Evolutionary conservation across 2,113 vertebrate genomes (phyloP).

Genomic region (Caloenas nicobarica): DNA sequence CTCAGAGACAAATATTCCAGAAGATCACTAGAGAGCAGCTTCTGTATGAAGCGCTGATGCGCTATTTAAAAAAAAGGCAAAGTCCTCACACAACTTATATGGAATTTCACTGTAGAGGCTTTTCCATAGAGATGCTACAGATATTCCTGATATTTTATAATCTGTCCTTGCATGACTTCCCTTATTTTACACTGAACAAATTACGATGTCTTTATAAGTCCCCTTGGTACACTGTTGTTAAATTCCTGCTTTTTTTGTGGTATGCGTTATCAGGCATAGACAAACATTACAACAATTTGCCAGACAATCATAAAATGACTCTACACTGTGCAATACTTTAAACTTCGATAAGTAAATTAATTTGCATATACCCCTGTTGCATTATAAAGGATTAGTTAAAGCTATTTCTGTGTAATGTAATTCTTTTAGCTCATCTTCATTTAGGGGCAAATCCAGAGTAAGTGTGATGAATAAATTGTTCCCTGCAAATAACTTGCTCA

Average conservation of each 20-base stretch:
- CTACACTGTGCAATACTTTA: slow-evolving; percentile 5
- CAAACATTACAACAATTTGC: slow-evolving; percentile 46
- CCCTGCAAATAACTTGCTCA: not conserved
- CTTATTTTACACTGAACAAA: not conserved
- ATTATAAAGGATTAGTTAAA: slow-evolving; percentile 65
- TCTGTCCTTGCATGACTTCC: not conserved
- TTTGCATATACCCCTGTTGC: slow-evolving; percentile 59
- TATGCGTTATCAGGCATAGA: slow-evolving; percentile 26
- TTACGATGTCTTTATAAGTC: not conserved
- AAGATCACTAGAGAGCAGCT: not conserved
- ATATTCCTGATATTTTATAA: not conserved
- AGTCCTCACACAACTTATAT: not conserved
- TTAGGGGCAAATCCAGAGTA: slow-evolving; percentile 27
- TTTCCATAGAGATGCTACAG: not conserved
- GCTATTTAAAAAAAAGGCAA: not conserved
- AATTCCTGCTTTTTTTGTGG: not conserved
- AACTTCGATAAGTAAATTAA: slow-evolving; percentile 57
- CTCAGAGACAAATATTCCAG: not conserved
- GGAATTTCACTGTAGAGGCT: not conserved
- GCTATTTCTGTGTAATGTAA: slow-evolving; percentile 45
- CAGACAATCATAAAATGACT: slow-evolving; percentile 49
- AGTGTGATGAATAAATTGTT: slow-evolving; percentile 19
- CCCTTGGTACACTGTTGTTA: not conserved
- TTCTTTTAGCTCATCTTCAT: slow-evolving; percentile 32
- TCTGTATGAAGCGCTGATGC: not conserved